Evolutionary conservation across 1,140 invertebrate species (phyloP).

Genomic region (Hyphantria cunea): DNA sequence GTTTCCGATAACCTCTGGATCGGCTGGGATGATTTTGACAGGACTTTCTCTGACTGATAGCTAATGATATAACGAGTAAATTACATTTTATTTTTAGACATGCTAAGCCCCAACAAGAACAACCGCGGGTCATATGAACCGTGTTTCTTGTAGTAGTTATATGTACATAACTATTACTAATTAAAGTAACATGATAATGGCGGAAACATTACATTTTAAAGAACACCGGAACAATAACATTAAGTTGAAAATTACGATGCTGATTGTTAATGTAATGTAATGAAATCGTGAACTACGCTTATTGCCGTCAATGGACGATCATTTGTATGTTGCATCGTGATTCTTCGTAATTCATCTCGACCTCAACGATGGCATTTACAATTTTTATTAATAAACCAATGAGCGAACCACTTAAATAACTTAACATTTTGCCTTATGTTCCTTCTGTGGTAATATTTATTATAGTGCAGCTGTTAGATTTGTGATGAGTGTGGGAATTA

Average conservation of each 20-base stretch:
- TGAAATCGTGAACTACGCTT: slow-evolving; percentile 19
- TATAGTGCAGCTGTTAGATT: not conserved
- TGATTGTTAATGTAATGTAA: slow-evolving; percentile 4
- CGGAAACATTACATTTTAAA: slow-evolving; percentile 12
- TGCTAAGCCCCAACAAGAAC: too few species aligned
- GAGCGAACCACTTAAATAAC: slow-evolving; percentile 3
- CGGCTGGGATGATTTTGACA: too few species aligned
- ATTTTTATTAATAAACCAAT: slow-evolving; percentile 12
- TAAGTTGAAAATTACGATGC: not conserved
- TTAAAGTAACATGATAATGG: not conserved
- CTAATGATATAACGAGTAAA: too few species aligned
- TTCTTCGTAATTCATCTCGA: slow-evolving; percentile 12
- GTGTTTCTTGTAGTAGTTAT: too few species aligned
- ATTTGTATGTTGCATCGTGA: slow-evolving; percentile 9
- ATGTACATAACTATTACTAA: too few species aligned
- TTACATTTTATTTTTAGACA: too few species aligned
- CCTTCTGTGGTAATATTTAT: slow-evolving; percentile 7
- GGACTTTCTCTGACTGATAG: too few species aligned
- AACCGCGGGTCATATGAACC: too few species aligned
- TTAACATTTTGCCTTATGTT: slow-evolving; percentile 15
- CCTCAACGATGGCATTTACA: slow-evolving; percentile 14
- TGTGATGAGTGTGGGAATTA: slow-evolving; percentile 10
- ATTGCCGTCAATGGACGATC: slow-evolving; percentile 1
- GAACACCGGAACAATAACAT: slow-evolving; percentile 22
- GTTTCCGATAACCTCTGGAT: too few species aligned